Base-by-base conservation (phyloP, 2,113 vertebrate genomes). In the Hydropotes inermis region DNA sequence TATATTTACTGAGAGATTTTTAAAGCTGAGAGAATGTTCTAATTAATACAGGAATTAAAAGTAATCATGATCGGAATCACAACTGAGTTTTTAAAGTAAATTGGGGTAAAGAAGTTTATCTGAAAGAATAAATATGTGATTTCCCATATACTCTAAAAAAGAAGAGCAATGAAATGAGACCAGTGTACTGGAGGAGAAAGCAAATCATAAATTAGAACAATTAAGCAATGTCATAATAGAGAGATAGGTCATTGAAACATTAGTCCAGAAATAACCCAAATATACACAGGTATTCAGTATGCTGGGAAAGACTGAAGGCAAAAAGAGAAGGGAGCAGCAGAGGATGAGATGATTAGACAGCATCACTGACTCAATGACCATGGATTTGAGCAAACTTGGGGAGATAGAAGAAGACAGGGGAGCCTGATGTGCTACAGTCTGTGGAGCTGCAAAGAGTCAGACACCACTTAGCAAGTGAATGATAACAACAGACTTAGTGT, bases 31-130 rank as follows among this genome's bases (percentile, higher is more conserved):
- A 88, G 70, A 58, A 95, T 70, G 12, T 84, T 91, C 74, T 93
- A 83, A 55, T 79, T 95, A 94, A 91, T 39, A 50, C 21, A 85
- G 14, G 60, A 95, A 91, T 89, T 87, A 87, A 91, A 96, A 96
- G 61, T 95, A 89, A 87, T 90, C 12, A 39, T 61, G 13, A 67
- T 52, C 47, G 94, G 36, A 94, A 76, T 60, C 67, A 81, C 30
- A 74, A 14, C 10, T 90, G 67, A 70, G 39, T 45, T 67, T 96
- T 55, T 82, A 50, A 87, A 87, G 76, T 91, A 74, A 89, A 87
- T 1, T 90, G 25, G 52, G 14, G 15, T 61, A 87, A 87, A 89
- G 50, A 3, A 86, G 23, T 60, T 95, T 23, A 93, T 45, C 57
- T 82, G 36, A 28, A 94, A 96, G 28, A 96, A 97, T 57, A 95